Evolutionary conservation across 2,797 vertebrate species (phyloP), one percentile per base, ranked within the genome.

Genomic region (Oryzias sinensis): DNA sequence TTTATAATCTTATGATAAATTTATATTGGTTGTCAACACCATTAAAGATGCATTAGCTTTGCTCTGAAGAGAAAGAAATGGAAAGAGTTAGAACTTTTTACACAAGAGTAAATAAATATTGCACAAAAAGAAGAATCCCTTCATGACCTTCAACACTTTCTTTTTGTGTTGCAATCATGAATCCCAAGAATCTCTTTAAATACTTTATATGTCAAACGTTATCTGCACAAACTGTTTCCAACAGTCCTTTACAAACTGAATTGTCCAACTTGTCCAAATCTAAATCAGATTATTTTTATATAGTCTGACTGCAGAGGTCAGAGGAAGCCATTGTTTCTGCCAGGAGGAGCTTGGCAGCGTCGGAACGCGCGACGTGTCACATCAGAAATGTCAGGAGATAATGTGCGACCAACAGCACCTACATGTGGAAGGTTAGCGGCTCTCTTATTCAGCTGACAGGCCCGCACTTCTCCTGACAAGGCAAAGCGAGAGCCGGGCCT

Each of bases 311-410:
- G 66, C 79, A 65, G 63, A 66, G 71, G 84, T 80, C 76, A 66
- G 53, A 73, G 33, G 33, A 68, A 81, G 57, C 74, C 51, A 74
- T 82, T 80, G 72, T 76, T 76, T 61, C 70, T 70, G 59, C 53
- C 70, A 79, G 70, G 66, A 87, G 79, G 80, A 74, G 70, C 80
- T 73, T 53, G 65, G 71, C 82, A 62, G 60, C 56, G 42, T 58
- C 47, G 77, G 85, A 75, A 56, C 58, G 72, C 82, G 79, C 66
- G 68, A 88, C 72, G 63, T 87, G 89, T 87, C 89, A 85, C 79
- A 68, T 73, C 53, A 80, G 76, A 91, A 91, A 91, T 91, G 88
- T 90, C 88, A 89, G 56, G 77, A 68, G 83, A 88, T 88, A 90
- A 90, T 88, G 86, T 88, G 88, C 67, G 85, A 89, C 86, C 87